phyloP scores from a whole-genome alignment of 2,113 vertebrate species.

The Ranitomeya imitator region DNA sequence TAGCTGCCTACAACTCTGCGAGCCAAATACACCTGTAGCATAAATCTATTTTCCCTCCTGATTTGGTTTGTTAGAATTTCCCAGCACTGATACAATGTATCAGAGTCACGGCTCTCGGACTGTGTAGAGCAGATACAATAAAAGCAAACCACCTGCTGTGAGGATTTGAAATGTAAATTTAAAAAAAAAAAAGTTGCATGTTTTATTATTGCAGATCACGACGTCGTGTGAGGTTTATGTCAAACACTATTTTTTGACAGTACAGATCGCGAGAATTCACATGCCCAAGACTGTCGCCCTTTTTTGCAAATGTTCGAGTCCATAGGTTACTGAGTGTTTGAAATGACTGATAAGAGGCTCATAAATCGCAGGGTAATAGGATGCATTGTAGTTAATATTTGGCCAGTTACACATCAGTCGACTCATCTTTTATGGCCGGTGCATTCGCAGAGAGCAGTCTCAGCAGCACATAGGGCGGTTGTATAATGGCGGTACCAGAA shows the following conservation, averaged over 20 bases:
- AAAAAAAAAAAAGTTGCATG: too few relatives aligned
- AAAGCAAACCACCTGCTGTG: neutral
- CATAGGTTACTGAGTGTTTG: constrained; percentile 50
- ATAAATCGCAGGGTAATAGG: constrained; percentile 45
- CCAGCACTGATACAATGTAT: too few relatives aligned
- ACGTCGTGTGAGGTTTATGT: too few relatives aligned
- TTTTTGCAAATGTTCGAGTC: constrained; percentile 28
- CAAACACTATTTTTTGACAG: too few relatives aligned
- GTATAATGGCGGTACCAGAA: neutral
- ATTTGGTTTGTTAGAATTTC: too few relatives aligned
- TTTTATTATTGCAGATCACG: neutral
- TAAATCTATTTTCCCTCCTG: too few relatives aligned
- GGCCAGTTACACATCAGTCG: constrained; percentile 13
- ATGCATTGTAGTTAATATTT: constrained; percentile 45
- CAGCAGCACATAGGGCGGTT: neutral
- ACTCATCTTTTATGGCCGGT: constrained; percentile 10
- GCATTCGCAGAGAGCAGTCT: neutral
- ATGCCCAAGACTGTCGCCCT: neutral
- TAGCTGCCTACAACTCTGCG: too few relatives aligned
- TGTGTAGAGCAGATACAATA: neutral
- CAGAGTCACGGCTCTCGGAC: too few relatives aligned
- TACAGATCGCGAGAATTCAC: neutral
- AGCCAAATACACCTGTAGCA: too few relatives aligned
- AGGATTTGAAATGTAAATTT: neutral
- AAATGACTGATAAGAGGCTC: constrained; percentile 36